Evolutionary conservation across 2,888 invertebrate species (phyloP), one percentile per base, ranked within the genome.

Genomic region (Allophyes oxyacanthae): DNA sequence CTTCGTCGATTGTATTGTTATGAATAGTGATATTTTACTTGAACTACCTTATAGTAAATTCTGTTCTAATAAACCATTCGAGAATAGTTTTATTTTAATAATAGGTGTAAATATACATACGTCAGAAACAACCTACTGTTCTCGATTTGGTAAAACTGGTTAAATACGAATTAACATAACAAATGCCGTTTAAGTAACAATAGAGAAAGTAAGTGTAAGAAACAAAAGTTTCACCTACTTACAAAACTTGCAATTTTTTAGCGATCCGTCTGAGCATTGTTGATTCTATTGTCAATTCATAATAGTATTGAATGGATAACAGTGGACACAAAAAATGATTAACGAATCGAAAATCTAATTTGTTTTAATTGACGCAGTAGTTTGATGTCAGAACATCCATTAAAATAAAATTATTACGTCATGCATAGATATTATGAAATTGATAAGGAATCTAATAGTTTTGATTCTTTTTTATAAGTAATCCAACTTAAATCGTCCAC

Each of bases 161-260:
- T 33, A 15, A 32, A 13, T n/a, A n/a, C 28, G 30, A 38, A 68
- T 51, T 58, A 62, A n/a, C 66, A 61, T 62, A 70, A 50, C 42
- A 61, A 57, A 64, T 58, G 34, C 15, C 32, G 28, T 55, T 50
- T 51, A 61, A 26, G n/a, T 25, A 43, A 73, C 67, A 73, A 73
- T 71, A 40, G 64, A 41, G 74, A 73, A 73, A 73, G 71, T 62
- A 14, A 59, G 50, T 20, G 28, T 6, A 52, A 56, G 49, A 58
- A 56, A 40, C 41, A 42, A 51, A 42, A 38, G 64, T 68, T 49
- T 69, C 67, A 51, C 58, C 36, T 59, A 59, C 53, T 34, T 49
- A 7, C n/a, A n/a, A n/a, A n/a, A 14, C 4, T 11, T n/a, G n/a
- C n/a, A n/a, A n/a, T 52, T 68, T 55, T 57, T 62, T 61, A 54